Conservation (phyloP, 2,888 invertebrate genomes). For the Ischnura elegans region DNA sequence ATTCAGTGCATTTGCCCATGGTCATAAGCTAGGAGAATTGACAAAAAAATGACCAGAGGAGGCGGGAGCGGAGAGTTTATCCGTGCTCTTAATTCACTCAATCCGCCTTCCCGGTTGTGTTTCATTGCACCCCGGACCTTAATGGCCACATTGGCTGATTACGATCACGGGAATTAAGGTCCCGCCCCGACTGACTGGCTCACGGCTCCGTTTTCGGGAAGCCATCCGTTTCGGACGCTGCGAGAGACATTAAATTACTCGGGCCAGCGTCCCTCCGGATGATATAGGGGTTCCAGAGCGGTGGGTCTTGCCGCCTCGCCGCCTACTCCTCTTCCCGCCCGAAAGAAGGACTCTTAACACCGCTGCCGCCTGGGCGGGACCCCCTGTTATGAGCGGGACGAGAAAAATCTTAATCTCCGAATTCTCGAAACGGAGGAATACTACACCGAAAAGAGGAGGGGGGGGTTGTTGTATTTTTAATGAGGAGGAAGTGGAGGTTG, state of each 20-base stretch:
- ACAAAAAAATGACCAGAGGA: no score
- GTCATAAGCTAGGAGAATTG: no score
- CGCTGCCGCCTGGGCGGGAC: no score
- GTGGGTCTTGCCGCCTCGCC: no score
- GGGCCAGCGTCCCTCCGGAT: not conserved
- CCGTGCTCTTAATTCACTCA: not conserved
- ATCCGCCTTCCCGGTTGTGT: not conserved
- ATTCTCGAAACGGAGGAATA: constrained; percentile 32
- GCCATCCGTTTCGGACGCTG: not conserved
- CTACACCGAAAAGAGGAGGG: not conserved
- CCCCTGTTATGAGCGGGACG: not conserved
- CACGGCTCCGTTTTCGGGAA: constrained; percentile 22
- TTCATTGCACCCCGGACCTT: not conserved
- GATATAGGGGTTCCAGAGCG: not conserved
- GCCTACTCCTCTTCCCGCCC: no score
- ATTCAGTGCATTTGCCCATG: no score
- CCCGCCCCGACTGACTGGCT: not conserved
- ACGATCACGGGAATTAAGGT: constrained; percentile 7
- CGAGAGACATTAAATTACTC: constrained; percentile 1
- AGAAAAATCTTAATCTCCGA: constrained; percentile 32
- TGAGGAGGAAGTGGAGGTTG: not conserved
- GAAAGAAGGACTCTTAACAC: not conserved
- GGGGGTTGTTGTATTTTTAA: not conserved
- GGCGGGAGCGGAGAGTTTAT: no score
- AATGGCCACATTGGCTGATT: constrained; percentile 32